A percentile compares a stretch with the other conserved stretches of the same genome.
phyloP scores from a whole-genome alignment of 2,113 vertebrate species.

The Lycocorax pyrrhopterus region DNA sequence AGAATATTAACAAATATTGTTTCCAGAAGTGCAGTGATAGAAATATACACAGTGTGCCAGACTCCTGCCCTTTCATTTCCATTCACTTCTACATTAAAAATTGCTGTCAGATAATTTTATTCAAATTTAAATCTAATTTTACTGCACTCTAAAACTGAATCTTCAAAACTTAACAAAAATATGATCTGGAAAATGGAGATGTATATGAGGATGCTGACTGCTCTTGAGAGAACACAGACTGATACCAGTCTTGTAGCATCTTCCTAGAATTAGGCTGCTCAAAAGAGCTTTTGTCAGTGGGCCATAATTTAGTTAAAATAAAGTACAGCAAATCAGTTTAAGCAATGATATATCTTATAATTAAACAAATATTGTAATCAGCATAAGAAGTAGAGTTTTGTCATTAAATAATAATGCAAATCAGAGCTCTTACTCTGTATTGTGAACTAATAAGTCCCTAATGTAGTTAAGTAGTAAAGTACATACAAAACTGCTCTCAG shows the following conservation, averaged over 20 bases:
- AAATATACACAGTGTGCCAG: background rate
- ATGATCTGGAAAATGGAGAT: background rate
- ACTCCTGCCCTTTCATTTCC: conserved; percentile 2
- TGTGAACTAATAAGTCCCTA: background rate
- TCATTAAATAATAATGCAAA: conserved; percentile 30
- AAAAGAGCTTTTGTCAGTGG: background rate
- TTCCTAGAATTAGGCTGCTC: background rate
- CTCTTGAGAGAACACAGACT: background rate
- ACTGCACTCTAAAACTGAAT: background rate
- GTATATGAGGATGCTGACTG: background rate
- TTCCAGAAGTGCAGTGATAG: conserved; percentile 7
- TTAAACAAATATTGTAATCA: conserved; percentile 2
- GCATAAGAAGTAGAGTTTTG: background rate
- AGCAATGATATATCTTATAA: background rate
- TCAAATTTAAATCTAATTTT: background rate
- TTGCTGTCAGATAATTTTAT: background rate
- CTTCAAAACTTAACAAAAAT: background rate
- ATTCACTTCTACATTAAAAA: background rate
- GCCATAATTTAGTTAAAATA: conserved; percentile 3
- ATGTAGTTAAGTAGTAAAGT: background rate
- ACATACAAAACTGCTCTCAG: background rate
- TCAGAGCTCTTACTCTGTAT: conserved; percentile 1
- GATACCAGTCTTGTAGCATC: background rate
- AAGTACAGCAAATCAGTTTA: conserved; percentile 11
- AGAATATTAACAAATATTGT: conserved; percentile 6